Base-by-base conservation (phyloP, 2,797 vertebrate species). In the Hydrolagus colliei region DNA sequence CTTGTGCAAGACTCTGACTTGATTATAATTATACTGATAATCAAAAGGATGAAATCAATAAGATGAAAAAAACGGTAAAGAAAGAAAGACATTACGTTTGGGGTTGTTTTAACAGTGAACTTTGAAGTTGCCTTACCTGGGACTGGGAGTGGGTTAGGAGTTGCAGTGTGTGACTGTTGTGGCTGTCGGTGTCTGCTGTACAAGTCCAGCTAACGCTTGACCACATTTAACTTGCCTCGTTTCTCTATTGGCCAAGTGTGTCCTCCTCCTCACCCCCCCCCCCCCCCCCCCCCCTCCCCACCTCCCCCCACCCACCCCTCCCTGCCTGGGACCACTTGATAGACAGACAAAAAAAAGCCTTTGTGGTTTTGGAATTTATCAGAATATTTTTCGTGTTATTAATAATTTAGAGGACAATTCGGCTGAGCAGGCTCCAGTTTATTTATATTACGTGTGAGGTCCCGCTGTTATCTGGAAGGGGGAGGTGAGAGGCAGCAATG, bases 141-240 rank as follows among this genome's bases (percentile, higher is more conserved):
- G 14, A 10, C 9, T 22, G 13, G 4, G 77, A 63, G 5, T 13
- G 6, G n/a, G 12, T 20, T 71, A 61, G 2, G 11, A 20, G 2
- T 35, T 13, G 68, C 41, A 3, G 41, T 52, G 41, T 52, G 41
- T 52, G 68, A 41, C 32, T 74, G 13, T 20, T 61, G 20, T 10
- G 1, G 1, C 41, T 61, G 9, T 11, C 18, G 41, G 41, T 52
- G 41, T 61, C 32, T 11, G 4, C 32, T 9, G 32, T 35, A 6
- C 32, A 2, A 16, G 3, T 22, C 12, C 5, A 20, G 72, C 72
- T 20, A 1, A 16, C 62, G 35, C 79, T 35, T 84, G 65, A 7
- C 14, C 79, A n/a, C 79, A 71, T 84, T 84, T 68, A 84, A 67
- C 79, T 16, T 67, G 79, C 27, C 32, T 14, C 18, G 65, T 4